Evolutionary conservation across 1,140 invertebrate species (phyloP), one percentile per base, ranked within the genome.

Genomic region (Hirudo medicinalis): DNA sequence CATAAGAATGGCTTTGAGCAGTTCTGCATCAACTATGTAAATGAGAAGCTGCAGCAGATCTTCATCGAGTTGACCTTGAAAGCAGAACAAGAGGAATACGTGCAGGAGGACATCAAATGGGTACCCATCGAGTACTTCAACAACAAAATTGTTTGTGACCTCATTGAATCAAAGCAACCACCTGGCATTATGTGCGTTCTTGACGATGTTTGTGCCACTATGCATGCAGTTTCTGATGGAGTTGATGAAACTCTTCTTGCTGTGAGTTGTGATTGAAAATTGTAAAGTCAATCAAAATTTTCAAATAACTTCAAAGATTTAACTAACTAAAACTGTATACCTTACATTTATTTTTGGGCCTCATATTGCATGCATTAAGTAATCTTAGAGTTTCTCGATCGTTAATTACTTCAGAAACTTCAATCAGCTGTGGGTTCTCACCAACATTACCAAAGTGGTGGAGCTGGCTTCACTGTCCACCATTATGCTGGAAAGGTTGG

Each of bases 11-110:
- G 82, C 70, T 92, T 92, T 82, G 90, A 92, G 79, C 82, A 91
- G 80, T 91, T 94, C 79, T 94, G 92, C 84, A 97, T 95, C 73
- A 96, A 97, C 83, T 97, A 92, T 82, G 94, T 94, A 71, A 89
- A 90, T 80, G 88, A 89, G 80, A 89, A 90, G 78, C 81, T 89
- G n/a, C 88, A 89, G 76, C 88, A 89, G 78, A 89, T 89, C 70
- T 90, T 90, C 78, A 89, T 90, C 75, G 88, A 89, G 75, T 80
- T 89, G 27, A 90, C 88, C 0, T 78, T 90, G 29, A 89, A 89
- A 79, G 86, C 87, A 60, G 88, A 89, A 79, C 80, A 81, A 78
- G 88, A 89, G 78, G 88, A 89, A 76, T 89, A 89, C 78, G 84
- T 88, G 4, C 80, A 85, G 70, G 88, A 90, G 80, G 87, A 87